Conservation (phyloP, 2,797 vertebrate species). For the Balearica regulorum region DNA sequence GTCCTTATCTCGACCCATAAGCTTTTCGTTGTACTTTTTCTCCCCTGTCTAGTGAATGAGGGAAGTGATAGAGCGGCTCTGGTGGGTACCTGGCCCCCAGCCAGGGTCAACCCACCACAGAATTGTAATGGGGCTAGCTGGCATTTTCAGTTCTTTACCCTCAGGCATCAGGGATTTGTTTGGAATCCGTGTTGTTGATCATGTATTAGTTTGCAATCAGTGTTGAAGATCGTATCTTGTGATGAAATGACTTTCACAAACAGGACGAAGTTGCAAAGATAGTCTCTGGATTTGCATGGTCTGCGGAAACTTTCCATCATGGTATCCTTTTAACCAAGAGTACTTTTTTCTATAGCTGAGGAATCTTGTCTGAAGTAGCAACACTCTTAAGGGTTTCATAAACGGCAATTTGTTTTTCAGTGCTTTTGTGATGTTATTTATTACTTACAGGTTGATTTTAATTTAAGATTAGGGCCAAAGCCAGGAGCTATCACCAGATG, state of each 20-base stretch:
- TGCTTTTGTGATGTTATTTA: neutral
- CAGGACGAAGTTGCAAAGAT: neutral
- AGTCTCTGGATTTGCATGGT: neutral
- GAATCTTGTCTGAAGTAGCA: neutral
- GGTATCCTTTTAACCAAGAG: neutral
- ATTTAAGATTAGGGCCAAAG: neutral
- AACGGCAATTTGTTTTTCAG: neutral
- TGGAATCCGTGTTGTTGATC: neutral
- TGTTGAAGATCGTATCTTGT: neutral
- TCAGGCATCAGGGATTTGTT: neutral
- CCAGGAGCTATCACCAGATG: neutral
- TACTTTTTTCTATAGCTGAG: neutral
- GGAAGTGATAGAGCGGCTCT: too few relatives aligned
- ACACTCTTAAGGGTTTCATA: neutral
- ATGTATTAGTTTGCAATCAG: neutral
- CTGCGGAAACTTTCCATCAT: neutral
- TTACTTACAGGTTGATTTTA: neutral
- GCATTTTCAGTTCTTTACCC: neutral
- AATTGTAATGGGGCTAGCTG: rapidly evolving
- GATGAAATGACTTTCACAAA: neutral
- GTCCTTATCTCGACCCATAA: too few relatives aligned
- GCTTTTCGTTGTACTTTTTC: too few relatives aligned
- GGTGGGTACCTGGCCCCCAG: too few relatives aligned
- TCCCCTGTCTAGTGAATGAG: too few relatives aligned
- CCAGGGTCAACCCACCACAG: too few relatives aligned